Conservation (phyloP, 1,140 invertebrate species). For the Sogatella furcifera region DNA sequence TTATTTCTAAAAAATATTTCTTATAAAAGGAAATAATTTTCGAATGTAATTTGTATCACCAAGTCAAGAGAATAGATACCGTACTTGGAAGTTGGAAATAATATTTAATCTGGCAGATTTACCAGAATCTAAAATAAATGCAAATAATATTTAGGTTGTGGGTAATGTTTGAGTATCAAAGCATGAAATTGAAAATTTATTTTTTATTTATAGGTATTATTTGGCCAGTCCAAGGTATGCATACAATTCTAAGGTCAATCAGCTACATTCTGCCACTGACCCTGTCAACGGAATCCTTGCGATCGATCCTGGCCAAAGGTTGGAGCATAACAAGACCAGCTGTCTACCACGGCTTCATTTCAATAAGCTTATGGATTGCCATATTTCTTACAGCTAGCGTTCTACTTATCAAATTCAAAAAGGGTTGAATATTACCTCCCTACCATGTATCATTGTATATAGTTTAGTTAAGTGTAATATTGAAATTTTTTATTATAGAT, state of each 20-base stretch:
- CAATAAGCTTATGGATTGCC: slow-evolving; percentile 79
- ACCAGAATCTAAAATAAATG: too few species aligned
- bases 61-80: too few species aligned
- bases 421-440: slow-evolving; percentile 39
- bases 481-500: too few species aligned
- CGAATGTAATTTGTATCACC: too few species aligned
- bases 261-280: slow-evolving; percentile 80
- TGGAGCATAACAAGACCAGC: slow-evolving; percentile 71
- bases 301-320: slow-evolving; percentile 80
- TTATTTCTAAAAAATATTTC: too few species aligned
- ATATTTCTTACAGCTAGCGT: slow-evolving; percentile 75
- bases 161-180: too few species aligned
- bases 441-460: neutral
- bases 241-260: slow-evolving; percentile 61
- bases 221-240: slow-evolving; percentile 84
- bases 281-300: slow-evolving; percentile 76
- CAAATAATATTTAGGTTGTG: too few species aligned
- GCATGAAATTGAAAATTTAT: too few species aligned
- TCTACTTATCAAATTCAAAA: slow-evolving; percentile 64
- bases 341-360: slow-evolving; percentile 80
- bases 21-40: too few species aligned
- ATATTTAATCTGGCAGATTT: too few species aligned
- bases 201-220: slow-evolving; percentile 52
- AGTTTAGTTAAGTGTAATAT: too few species aligned
- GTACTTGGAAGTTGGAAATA: too few species aligned